A percentile compares a stretch with the other conserved stretches of the same genome.
These are phyloP conservation scores for Temnothorax nylanderi DNA, from an alignment of 1,140 invertebrate genomes.

Conservation along the genomic window DNA sequence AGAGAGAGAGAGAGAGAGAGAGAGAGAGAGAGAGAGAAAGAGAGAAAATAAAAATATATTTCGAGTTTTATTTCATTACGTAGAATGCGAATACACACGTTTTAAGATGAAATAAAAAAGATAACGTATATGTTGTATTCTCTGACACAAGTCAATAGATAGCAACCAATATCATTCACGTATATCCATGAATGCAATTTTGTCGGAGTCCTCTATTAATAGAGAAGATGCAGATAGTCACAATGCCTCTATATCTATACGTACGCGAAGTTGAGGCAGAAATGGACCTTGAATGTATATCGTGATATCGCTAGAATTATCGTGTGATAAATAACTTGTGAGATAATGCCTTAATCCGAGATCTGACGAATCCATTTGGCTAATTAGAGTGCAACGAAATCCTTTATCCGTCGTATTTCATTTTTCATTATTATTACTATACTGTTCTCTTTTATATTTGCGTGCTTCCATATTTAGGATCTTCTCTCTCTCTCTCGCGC, in stretches of 20 bases:
- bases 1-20: too few relatives aligned
- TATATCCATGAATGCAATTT: background rate
- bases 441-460: slow-evolving; percentile 33
- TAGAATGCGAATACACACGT: background rate
- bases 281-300: slow-evolving; percentile 43
- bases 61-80: background rate
- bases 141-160: background rate
- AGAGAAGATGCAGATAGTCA: background rate
- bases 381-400: slow-evolving; percentile 44
- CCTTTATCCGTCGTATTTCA: slow-evolving; percentile 50
- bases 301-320: slow-evolving; percentile 36
- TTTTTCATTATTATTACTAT: slow-evolving; percentile 48
- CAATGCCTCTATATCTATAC: background rate
- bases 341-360: slow-evolving; percentile 57
- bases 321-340: slow-evolving; percentile 47
- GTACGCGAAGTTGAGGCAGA: background rate
- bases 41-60: background rate
- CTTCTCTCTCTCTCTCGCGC: slow-evolving; percentile 1
- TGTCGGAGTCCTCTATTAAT: background rate
- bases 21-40: background rate
- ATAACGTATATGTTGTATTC: background rate
- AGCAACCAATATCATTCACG: background rate
- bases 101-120: slow-evolving; percentile 5
- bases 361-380: slow-evolving; percentile 55
- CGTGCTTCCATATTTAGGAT: slow-evolving; percentile 24